phyloP scores from a whole-genome alignment of 2,888 invertebrate genomes.

The Rotaria macrura region DNA sequence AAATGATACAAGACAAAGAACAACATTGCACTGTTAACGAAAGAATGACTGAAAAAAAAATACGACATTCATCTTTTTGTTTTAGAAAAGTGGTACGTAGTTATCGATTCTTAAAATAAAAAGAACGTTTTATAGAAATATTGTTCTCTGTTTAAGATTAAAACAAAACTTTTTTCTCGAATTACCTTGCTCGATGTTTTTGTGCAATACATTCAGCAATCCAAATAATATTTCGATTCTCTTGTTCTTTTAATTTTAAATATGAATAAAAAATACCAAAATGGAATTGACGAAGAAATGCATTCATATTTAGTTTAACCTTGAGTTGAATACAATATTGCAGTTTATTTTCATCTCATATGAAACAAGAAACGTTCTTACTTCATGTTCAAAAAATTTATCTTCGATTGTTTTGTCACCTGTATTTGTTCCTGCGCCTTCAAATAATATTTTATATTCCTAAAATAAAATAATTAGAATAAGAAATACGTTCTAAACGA shows the following conservation, averaged over 20 bases:
- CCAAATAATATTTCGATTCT: slow-evolving; percentile 98
- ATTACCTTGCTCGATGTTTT: slow-evolving; percentile 63
- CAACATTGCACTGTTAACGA: background rate
- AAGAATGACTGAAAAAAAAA: background rate
- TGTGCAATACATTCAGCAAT: slow-evolving; percentile 99
- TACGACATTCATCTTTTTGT: background rate
- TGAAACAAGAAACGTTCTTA: slow-evolving; percentile 44
- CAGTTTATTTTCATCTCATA: too few species aligned
- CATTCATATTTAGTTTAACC: slow-evolving; percentile 74
- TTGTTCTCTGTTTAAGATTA: too few species aligned
- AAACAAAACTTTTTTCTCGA: background rate
- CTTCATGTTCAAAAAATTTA: slow-evolving; percentile 98
- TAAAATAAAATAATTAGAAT: slow-evolving; percentile 40
- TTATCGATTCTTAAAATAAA: slow-evolving; percentile 26
- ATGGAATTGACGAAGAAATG: slow-evolving; percentile 97
- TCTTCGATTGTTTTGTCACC: slow-evolving; percentile 98
- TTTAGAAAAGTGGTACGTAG: slow-evolving; percentile 31
- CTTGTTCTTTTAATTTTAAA: slow-evolving; percentile 95
- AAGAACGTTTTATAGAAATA: too few species aligned
- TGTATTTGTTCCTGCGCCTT: slow-evolving; percentile 86
- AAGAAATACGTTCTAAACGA: too few species aligned
- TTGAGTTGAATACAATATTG: background rate
- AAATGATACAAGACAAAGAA: background rate
- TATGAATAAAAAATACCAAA: slow-evolving; percentile 98
- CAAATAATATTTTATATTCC: slow-evolving; percentile 87